These are phyloP conservation scores for Polymixis lichenea DNA, from an alignment of 2,888 invertebrate genomes.

Conservation along the genomic window DNA sequence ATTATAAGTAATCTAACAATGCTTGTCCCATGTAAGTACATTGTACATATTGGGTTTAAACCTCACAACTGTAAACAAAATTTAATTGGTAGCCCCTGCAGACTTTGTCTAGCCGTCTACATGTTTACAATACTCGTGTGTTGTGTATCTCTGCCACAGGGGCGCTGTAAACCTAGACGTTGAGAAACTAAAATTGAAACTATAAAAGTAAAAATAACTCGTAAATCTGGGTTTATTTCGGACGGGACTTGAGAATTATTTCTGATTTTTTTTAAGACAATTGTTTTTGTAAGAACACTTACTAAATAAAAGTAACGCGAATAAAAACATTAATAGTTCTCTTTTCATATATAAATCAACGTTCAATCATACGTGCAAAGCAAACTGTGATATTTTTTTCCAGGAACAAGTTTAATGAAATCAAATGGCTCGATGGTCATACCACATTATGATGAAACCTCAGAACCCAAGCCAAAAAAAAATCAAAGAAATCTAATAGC, in stretches of 20 bases:
- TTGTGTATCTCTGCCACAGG: constrained; percentile 33
- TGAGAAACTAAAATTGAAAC: constrained; percentile 52
- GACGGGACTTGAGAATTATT: constrained; percentile 4
- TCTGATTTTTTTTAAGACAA: background rate
- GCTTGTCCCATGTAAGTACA: constrained; percentile 10
- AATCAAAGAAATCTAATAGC: background rate
- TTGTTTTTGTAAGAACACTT: background rate
- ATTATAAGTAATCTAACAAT: constrained; percentile 15
- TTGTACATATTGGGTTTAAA: constrained; percentile 31
- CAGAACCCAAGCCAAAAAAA: background rate
- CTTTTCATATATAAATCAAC: background rate
- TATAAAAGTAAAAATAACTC: constrained; percentile 29
- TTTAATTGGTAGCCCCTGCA: constrained; percentile 57
- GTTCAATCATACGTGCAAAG: background rate
- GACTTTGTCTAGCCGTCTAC: constrained; percentile 61
- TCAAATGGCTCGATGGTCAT: background rate
- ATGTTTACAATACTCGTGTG: constrained; percentile 47
- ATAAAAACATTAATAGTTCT: background rate
- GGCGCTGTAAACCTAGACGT: constrained; percentile 49
- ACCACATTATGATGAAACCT: background rate
- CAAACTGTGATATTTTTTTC: background rate
- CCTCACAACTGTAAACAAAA: constrained; percentile 44
- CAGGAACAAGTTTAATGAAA: background rate
- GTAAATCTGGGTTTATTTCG: constrained; percentile 36
- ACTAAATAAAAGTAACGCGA: background rate